phyloP scores from a whole-genome alignment of 2,888 invertebrate genomes.

The Selenia dentaria region DNA sequence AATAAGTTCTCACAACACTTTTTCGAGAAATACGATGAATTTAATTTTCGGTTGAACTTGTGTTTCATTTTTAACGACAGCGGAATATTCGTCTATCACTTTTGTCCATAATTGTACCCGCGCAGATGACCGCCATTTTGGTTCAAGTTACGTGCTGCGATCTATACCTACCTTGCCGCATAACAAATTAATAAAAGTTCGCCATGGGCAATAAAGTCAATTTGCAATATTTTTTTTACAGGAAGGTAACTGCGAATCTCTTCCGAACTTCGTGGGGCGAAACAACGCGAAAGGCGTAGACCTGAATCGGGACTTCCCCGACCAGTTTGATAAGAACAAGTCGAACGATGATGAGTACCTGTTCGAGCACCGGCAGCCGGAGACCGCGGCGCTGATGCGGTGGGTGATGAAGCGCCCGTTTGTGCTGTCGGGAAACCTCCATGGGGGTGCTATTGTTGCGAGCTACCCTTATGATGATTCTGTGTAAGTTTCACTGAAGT shows the following conservation, averaged over 20 bases:
- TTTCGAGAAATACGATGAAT: too few relatives aligned
- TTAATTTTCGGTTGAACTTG: too few relatives aligned
- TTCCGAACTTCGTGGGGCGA: slow-evolving; percentile 88
- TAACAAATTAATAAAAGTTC: too few relatives aligned
- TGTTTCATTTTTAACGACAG: too few relatives aligned
- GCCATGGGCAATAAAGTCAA: too few relatives aligned
- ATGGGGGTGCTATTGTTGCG: slow-evolving; percentile 98
- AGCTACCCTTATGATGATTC: slow-evolving; percentile 98
- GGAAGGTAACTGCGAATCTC: slow-evolving; percentile 92
- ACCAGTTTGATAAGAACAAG: slow-evolving; percentile 88
- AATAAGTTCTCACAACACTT: too few relatives aligned
- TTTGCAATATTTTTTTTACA: slow-evolving; percentile 59
- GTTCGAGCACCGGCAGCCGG: slow-evolving; percentile 89
- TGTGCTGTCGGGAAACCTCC: slow-evolving; percentile 96
- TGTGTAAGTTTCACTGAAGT: slow-evolving; percentile 82
- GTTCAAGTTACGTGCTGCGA: too few relatives aligned
- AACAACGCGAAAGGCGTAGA: slow-evolving; percentile 93
- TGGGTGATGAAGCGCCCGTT: slow-evolving; percentile 96
- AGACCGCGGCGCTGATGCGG: slow-evolving; percentile 94
- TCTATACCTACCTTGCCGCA: too few relatives aligned
- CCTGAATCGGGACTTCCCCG: slow-evolving; percentile 96
- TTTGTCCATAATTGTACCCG: too few relatives aligned
- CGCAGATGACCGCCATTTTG: too few relatives aligned
- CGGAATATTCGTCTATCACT: too few relatives aligned
- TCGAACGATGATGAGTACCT: slow-evolving; percentile 72